Conservation (phyloP, 2,113 vertebrate species). For the Tragelaphus buxtoni region DNA sequence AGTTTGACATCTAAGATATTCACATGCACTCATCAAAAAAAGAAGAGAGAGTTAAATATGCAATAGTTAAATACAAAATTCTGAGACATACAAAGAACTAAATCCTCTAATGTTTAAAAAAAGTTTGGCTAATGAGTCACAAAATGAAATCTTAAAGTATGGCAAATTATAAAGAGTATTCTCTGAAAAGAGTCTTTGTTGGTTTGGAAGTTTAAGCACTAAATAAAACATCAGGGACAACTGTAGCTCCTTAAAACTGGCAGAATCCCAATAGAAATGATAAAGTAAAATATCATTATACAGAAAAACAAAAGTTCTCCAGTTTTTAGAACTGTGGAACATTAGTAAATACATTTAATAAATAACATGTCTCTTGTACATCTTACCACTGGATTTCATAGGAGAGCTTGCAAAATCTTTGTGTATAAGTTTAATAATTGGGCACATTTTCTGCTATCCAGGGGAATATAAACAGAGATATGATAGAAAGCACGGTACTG, state of each 20-base stretch:
- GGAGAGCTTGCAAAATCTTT: not conserved
- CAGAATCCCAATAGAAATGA: not conserved
- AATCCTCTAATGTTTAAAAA: not conserved
- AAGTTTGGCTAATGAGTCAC: constrained; percentile 32
- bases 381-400: not conserved
- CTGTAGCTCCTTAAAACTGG: constrained; percentile 12
- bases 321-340: not conserved
- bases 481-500: not conserved
- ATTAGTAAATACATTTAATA: not conserved
- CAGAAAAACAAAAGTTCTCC: not conserved
- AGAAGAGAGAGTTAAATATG: not conserved
- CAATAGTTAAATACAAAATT: constrained; percentile 25
- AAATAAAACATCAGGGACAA: constrained; percentile 29
- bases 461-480: not conserved
- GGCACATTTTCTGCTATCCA: not conserved
- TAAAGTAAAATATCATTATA: constrained; percentile 14
- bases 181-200: not conserved
- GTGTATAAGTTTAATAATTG: not conserved
- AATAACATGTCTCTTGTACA: not conserved
- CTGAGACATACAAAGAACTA: constrained; percentile 27
- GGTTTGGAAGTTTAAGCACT: not conserved
- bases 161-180: constrained; percentile 48
- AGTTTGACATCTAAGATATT: not conserved
- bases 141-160: constrained; percentile 39
- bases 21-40: not conserved